These are phyloP conservation scores for Glareola pratincola DNA, from an alignment of 2,113 vertebrate genomes.

Conservation along the genomic window DNA sequence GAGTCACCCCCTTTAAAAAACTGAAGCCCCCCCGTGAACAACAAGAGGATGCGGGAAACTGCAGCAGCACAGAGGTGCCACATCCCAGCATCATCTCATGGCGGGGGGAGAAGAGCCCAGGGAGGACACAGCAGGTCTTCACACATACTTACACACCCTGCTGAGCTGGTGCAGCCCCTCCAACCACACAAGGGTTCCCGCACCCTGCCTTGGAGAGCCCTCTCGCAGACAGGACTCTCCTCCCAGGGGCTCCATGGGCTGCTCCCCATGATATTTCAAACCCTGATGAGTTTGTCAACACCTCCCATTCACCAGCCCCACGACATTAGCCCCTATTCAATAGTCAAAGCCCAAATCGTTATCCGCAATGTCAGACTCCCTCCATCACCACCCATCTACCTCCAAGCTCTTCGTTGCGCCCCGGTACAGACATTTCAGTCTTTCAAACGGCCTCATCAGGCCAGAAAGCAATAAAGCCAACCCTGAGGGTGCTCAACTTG, in stretches of 20 bases:
- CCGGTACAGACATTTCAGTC: neutral
- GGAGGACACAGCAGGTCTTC: neutral
- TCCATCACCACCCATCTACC: neutral
- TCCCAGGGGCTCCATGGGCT: neutral
- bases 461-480: neutral
- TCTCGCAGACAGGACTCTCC: neutral
- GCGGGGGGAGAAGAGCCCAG: neutral
- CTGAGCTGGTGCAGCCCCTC: rapidly evolving
- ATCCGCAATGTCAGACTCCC: neutral
- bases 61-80: neutral
- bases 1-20: neutral
- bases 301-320: neutral
- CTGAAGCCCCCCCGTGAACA: neutral
- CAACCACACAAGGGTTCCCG: rapidly evolving
- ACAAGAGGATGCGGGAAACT: neutral
- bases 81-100: neutral
- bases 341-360: neutral
- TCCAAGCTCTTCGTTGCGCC: neutral
- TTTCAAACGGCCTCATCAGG: neutral
- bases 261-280: neutral
- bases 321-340: neutral
- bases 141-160: rapidly evolving
- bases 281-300: neutral
- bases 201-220: neutral
- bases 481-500: neutral